Evolutionary conservation across 2,888 invertebrate genomes (phyloP).

Genomic region (Graphium colonna): DNA sequence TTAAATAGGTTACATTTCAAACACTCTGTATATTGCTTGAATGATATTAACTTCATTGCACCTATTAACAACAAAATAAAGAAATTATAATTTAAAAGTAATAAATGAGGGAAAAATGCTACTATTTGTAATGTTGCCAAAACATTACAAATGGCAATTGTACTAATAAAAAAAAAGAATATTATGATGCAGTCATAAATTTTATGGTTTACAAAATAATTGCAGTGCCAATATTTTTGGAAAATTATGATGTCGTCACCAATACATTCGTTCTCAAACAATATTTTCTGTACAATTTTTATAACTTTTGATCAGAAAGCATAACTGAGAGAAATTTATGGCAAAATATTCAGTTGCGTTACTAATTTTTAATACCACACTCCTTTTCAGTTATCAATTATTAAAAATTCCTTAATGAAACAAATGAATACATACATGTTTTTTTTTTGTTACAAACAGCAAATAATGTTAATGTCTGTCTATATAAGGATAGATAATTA

Average conservation of each 20-base stretch:
- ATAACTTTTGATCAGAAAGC: too few species aligned
- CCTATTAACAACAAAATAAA: constrained; percentile 5
- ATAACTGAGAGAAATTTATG: too few species aligned
- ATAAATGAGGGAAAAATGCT: background rate
- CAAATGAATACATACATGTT: too few species aligned
- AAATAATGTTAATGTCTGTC: background rate
- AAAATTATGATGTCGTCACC: too few species aligned
- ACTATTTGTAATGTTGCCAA: too few species aligned
- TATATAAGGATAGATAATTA: constrained; percentile 15
- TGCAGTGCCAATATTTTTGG: constrained; percentile 16
- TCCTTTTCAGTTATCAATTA: too few species aligned
- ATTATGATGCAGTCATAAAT: background rate
- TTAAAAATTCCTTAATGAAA: too few species aligned
- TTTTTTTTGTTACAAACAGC: constrained; percentile 8
- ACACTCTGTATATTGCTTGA: background rate
- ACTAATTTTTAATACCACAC: too few species aligned
- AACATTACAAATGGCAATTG: background rate
- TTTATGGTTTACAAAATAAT: background rate
- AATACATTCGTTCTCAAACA: constrained; percentile 10
- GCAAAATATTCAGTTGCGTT: too few species aligned
- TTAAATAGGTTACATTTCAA: background rate
- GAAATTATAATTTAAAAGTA: background rate
- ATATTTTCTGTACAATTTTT: constrained; percentile 9
- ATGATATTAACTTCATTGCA: constrained; percentile 4
- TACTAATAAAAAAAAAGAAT: background rate